phyloP scores from a whole-genome alignment of 2,888 invertebrate genomes.

The Drosophila colorata region DNA sequence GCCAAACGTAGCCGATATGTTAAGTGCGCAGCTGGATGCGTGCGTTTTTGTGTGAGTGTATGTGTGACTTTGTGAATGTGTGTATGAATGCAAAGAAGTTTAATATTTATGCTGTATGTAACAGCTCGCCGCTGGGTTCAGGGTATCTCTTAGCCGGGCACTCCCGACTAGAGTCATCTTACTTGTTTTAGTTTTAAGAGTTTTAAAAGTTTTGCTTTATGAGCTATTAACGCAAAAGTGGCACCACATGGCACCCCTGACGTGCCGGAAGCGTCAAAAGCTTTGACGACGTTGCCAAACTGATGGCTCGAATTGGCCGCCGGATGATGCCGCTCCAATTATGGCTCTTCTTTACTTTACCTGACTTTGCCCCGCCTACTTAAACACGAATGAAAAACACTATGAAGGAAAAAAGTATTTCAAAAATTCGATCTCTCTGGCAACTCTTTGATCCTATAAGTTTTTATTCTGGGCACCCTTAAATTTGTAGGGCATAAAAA shows the following conservation, averaged over 20 bases:
- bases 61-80: no score
- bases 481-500: no score
- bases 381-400: not conserved
- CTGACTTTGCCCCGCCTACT: constrained; percentile 20
- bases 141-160: no score
- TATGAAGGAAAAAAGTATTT: not conserved
- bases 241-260: constrained; percentile 62
- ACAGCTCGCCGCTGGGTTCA: no score
- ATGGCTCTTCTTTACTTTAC: constrained; percentile 20
- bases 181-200: constrained; percentile 40
- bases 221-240: constrained; percentile 70
- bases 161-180: no score
- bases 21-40: no score
- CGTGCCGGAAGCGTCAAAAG: constrained; percentile 52
- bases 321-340: constrained; percentile 60
- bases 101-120: no score
- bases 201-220: constrained; percentile 28
- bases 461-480: not conserved
- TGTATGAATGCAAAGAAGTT: no score
- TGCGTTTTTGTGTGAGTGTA: no score
- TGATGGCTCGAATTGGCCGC: constrained; percentile 18
- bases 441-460: not conserved
- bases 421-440: not conserved
- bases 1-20: no score
- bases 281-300: constrained; percentile 29